Percentiles rank a stretch among this genome's conserved stretches.
Evolutionary conservation across 2,888 invertebrate genomes (phyloP).

Genomic region (Catocala sponsa): DNA sequence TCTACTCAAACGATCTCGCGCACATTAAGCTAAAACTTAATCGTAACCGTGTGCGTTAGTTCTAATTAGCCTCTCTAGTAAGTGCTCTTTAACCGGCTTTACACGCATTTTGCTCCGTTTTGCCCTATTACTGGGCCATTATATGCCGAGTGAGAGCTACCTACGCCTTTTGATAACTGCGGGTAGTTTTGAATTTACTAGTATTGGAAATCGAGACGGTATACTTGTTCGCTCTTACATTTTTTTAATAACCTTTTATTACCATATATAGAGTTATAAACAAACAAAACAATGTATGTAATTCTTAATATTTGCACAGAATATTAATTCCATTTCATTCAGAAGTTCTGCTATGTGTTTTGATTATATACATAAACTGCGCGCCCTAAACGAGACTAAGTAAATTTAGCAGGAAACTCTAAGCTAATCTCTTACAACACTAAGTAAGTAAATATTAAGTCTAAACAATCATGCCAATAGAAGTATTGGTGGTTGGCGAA

Average conservation of each 20-base stretch:
- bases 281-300: too few relatives aligned
- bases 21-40: conserved; percentile 54
- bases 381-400: too few relatives aligned
- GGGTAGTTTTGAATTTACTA: conserved; percentile 12
- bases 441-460: too few relatives aligned
- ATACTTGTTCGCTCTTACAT: neutral
- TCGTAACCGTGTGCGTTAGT: conserved; percentile 50
- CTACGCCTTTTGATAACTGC: conserved; percentile 29
- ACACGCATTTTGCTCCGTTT: conserved; percentile 58
- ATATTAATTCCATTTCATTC: too few relatives aligned
- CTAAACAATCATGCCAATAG: too few relatives aligned
- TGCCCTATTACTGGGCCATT: conserved; percentile 61
- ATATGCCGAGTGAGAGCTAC: conserved; percentile 54
- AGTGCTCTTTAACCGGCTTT: conserved; percentile 54
- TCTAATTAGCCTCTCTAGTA: conserved; percentile 56
- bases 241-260: neutral
- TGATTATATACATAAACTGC: too few relatives aligned
- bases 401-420: too few relatives aligned
- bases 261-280: too few relatives aligned
- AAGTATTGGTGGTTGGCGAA: too few relatives aligned
- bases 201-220: conserved; percentile 6
- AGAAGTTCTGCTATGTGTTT: too few relatives aligned
- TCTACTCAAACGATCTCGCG: conserved; percentile 32
- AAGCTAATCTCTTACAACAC: too few relatives aligned
- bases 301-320: too few relatives aligned